Evolutionary conservation across 2,888 invertebrate genomes (phyloP).

Genomic region (Pseudolycoriella hygida): DNA sequence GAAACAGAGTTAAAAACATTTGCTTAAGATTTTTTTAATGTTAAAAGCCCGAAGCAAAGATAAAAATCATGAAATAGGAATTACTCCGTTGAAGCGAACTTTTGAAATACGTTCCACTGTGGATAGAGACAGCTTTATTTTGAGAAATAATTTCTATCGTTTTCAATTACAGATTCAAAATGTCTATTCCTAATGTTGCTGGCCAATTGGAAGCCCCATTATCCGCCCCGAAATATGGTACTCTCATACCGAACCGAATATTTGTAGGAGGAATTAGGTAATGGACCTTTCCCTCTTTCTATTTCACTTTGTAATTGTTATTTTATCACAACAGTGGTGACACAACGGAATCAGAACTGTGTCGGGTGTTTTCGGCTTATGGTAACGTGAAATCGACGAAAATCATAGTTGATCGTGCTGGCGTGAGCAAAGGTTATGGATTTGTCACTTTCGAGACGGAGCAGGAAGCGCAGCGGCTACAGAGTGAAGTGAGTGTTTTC

Average conservation of each 20-base stretch:
- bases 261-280: slow-evolving; percentile 89
- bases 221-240: slow-evolving; percentile 45
- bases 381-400: slow-evolving; percentile 84
- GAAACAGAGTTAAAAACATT: too few species aligned
- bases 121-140: too few species aligned
- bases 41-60: too few species aligned
- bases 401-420: slow-evolving; percentile 87
- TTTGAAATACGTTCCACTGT: too few species aligned
- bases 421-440: slow-evolving; percentile 67
- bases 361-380: slow-evolving; percentile 77
- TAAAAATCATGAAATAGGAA: too few species aligned
- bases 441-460: slow-evolving; percentile 75
- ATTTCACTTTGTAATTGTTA: not conserved
- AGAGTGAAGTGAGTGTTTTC: slow-evolving; percentile 40
- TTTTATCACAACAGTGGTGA: slow-evolving; percentile 35
- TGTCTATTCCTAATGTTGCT: slow-evolving; percentile 11
- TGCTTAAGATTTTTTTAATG: too few species aligned
- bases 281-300: not conserved
- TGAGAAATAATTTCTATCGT: too few species aligned
- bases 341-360: slow-evolving; percentile 82
- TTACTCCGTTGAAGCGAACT: too few species aligned
- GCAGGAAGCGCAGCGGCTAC: slow-evolving; percentile 61
- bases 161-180: slow-evolving; percentile 4
- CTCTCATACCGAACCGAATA: slow-evolving; percentile 83
- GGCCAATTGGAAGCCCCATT: slow-evolving; percentile 26